Percentiles rank a stretch among this genome's conserved stretches.
Evolutionary conservation across 2,113 vertebrate genomes (phyloP).

Genomic region (Dromaius novaehollandiae): DNA sequence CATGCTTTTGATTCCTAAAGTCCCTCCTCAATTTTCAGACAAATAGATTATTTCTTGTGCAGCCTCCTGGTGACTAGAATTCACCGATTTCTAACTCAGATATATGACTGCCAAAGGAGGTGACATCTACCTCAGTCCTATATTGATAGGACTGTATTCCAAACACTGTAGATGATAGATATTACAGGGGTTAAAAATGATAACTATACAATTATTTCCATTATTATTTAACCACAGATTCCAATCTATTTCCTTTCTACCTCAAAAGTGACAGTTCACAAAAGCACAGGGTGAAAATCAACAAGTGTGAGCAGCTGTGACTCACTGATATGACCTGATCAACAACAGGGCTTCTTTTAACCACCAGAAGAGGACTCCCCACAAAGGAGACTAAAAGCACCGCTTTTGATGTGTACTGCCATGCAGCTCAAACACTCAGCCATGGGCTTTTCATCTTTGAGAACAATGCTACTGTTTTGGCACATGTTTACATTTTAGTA

Average conservation of each 20-base stretch:
- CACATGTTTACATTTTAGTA: fast-evolving
- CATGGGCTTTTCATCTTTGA: background rate
- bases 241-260: background rate
- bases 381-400: background rate
- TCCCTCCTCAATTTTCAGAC: background rate
- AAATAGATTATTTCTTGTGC: no score
- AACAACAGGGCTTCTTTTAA: background rate
- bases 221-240: background rate
- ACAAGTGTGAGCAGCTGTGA: background rate
- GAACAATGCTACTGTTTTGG: fast-evolving
- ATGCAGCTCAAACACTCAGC: background rate
- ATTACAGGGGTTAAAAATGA: no score
- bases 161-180: no score
- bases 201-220: background rate
- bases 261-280: background rate
- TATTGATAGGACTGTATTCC: background rate
- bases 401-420: background rate
- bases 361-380: background rate
- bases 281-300: background rate
- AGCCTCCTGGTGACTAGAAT: background rate
- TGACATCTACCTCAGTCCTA: background rate
- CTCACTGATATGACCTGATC: background rate
- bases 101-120: background rate
- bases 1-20: background rate
- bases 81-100: background rate